These are phyloP conservation scores for Lutjanus erythropterus DNA, from an alignment of 2,113 vertebrate genomes.

Conservation along the genomic window DNA sequence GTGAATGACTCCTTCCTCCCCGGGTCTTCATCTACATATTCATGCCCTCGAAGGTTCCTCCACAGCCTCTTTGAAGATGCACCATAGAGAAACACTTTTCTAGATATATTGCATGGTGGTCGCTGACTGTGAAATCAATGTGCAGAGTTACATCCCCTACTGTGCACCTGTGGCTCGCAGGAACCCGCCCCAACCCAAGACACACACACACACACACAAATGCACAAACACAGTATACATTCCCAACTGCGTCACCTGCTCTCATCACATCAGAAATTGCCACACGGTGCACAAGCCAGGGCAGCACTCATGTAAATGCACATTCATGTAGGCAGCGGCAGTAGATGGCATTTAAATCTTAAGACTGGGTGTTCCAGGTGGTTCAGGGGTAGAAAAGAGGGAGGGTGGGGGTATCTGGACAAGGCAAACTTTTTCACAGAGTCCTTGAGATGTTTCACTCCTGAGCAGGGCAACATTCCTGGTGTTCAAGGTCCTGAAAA, in stretches of 20 bases:
- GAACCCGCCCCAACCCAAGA: conserved; percentile 14
- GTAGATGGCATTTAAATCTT: conserved; percentile 52
- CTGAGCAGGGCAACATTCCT: conserved; percentile 55
- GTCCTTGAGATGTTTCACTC: conserved; percentile 74
- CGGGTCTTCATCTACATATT: conserved; percentile 79
- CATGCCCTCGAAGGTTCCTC: conserved; percentile 71
- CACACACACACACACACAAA: conserved; percentile 27
- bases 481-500: conserved; percentile 77
- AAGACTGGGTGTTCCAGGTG: conserved; percentile 54
- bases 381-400: conserved; percentile 22
- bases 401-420: conserved; percentile 44
- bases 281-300: conserved; percentile 12
- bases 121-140: conserved; percentile 78
- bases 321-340: conserved; percentile 34
- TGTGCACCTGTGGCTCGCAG: conserved; percentile 66
- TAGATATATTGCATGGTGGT: conserved; percentile 65
- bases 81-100: conserved; percentile 69
- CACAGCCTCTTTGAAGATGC: conserved; percentile 66
- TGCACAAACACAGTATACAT: conserved; percentile 12
- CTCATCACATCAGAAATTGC: conserved; percentile 36
- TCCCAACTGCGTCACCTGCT: conserved; percentile 27
- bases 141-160: conserved; percentile 52
- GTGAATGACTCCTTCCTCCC: conserved; percentile 70
- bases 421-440: conserved; percentile 62
- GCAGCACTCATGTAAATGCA: conserved; percentile 46